Percentiles rank a stretch among this genome's conserved stretches.
phyloP scores from a whole-genome alignment of 2,888 invertebrate species.

The Dynastes hyllus region DNA sequence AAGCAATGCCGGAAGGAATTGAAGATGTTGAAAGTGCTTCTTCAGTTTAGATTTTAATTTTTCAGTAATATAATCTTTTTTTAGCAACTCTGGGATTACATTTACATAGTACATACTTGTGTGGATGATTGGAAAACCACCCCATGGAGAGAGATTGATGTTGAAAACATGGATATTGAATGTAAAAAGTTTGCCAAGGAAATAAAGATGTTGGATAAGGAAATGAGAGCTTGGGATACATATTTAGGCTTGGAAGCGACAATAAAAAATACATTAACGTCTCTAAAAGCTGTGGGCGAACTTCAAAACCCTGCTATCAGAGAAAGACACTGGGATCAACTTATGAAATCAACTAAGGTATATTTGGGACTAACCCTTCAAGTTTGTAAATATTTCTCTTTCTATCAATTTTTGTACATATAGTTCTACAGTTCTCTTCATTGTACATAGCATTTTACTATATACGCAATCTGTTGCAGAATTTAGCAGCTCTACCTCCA shows the following conservation, averaged over 20 bases:
- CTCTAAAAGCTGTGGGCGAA: constrained; percentile 94
- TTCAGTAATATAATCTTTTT: constrained; percentile 24
- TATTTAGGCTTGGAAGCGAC: constrained; percentile 91
- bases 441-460: constrained; percentile 59
- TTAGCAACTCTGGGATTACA: constrained; percentile 97
- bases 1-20: constrained; percentile 95
- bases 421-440: constrained; percentile 49
- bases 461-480: constrained; percentile 76
- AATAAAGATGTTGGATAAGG: constrained; percentile 92
- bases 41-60: neutral
- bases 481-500: constrained; percentile 85
- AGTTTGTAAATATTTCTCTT: constrained; percentile 40
- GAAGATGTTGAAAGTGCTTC: constrained; percentile 84
- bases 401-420: constrained; percentile 44
- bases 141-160: constrained; percentile 97
- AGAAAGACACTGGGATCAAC: constrained; percentile 96
- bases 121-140: constrained; percentile 98
- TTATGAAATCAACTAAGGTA: constrained; percentile 97
- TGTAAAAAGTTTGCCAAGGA: constrained; percentile 98
- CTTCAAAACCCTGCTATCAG: constrained; percentile 97
- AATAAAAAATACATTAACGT: constrained; percentile 97
- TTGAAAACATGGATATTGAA: constrained; percentile 98
- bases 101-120: constrained; percentile 89
- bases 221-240: constrained; percentile 96
- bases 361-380: constrained; percentile 41